Evolutionary conservation across 1,140 invertebrate species (phyloP).

Genomic region (Calephelis nemesis): DNA sequence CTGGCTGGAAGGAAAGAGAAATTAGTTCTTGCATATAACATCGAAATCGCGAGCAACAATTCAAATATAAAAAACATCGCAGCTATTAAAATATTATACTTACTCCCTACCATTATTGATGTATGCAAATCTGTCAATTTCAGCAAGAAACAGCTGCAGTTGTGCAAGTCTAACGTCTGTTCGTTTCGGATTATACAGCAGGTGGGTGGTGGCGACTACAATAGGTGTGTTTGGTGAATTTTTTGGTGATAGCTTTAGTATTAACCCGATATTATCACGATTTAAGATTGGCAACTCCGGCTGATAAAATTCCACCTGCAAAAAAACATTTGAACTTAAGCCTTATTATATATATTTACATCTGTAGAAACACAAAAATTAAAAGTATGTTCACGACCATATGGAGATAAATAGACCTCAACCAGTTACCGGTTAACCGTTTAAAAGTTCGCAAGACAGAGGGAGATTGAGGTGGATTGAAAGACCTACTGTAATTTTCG

Average conservation of each 20-base stretch:
- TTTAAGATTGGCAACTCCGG: constrained; percentile 82
- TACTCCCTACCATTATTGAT: constrained; percentile 55
- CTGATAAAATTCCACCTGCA: constrained; percentile 80
- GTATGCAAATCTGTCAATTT: constrained; percentile 90
- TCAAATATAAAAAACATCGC: background rate
- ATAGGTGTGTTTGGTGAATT: constrained; percentile 76
- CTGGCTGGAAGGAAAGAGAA: background rate
- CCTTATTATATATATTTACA: too few relatives aligned
- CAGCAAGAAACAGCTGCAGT: constrained; percentile 87
- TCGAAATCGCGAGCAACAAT: background rate
- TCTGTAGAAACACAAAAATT: too few relatives aligned
- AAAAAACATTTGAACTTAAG: constrained; percentile 34
- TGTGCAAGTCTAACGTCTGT: constrained; percentile 95
- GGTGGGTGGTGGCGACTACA: constrained; percentile 94
- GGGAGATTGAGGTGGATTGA: too few relatives aligned
- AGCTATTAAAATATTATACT: constrained; percentile 30
- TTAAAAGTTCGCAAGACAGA: too few relatives aligned
- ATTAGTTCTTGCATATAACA: background rate
- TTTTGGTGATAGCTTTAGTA: constrained; percentile 85
- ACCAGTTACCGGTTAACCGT: too few relatives aligned
- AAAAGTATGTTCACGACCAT: too few relatives aligned
- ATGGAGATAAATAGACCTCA: too few relatives aligned
- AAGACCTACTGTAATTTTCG: too few relatives aligned
- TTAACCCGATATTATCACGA: constrained; percentile 92
- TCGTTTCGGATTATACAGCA: constrained; percentile 94